Percentiles rank a stretch among this genome's conserved stretches.
These are phyloP conservation scores for Saimiri boliviensis DNA, from an alignment of 2,113 vertebrate species.

Conservation along the genomic window DNA sequence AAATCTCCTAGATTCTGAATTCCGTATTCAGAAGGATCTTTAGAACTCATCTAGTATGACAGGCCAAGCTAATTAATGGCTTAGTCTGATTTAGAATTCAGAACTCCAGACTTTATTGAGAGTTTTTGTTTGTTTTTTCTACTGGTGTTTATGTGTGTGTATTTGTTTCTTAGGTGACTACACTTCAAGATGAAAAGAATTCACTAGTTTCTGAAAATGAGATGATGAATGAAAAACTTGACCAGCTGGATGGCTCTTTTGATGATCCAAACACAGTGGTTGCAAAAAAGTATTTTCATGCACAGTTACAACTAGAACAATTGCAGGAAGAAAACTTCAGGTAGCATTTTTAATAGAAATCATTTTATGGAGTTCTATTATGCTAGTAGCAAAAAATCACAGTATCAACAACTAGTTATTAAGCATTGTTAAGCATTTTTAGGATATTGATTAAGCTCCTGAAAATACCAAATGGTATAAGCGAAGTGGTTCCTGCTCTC, in stretches of 20 bases:
- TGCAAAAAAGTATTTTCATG: conserved; percentile 93
- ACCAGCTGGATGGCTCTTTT: conserved; percentile 93
- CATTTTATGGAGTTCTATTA: conserved; percentile 33
- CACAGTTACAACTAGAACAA: conserved; percentile 93
- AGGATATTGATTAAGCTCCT: not conserved
- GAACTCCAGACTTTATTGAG: not conserved
- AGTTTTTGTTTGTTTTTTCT: not conserved
- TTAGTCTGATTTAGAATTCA: not conserved
- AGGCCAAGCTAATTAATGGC: not conserved
- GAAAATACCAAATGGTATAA: conserved; percentile 11
- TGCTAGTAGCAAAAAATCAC: not conserved
- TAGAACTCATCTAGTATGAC: not conserved
- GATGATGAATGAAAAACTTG: conserved; percentile 94
- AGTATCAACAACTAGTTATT: not conserved
- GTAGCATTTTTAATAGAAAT: conserved; percentile 78
- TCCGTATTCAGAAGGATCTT: not conserved
- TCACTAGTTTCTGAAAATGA: conserved; percentile 96
- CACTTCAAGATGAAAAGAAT: conserved; percentile 96
- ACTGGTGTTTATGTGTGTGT: conserved; percentile 43
- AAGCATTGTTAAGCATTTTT: not conserved
- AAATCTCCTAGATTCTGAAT: not conserved
- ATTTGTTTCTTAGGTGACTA: conserved; percentile 88
- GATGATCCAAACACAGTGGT: conserved; percentile 93
- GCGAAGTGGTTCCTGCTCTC: not conserved
- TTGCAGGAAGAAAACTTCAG: conserved; percentile 98